Base-by-base conservation (phyloP, 2,797 vertebrate species). In the Parotocinclus haroldoi region DNA sequence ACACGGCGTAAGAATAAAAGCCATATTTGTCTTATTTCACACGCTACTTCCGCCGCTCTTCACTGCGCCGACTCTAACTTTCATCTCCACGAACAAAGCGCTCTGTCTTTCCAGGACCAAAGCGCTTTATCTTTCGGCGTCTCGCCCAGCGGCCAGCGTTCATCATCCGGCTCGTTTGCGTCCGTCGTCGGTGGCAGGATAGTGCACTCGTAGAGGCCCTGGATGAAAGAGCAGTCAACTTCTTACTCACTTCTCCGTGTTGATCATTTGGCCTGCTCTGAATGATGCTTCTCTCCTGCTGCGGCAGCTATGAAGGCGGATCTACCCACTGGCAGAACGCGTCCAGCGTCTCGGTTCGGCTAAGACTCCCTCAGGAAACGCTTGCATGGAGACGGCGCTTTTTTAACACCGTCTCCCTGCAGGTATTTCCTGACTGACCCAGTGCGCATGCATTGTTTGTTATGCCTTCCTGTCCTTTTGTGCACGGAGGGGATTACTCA, bases 351-450 rank as follows among this genome's bases (percentile, higher is more conserved):
- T 85, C 79, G 84, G 76, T 67, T 60, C 45, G 45, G 55, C 71
- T 76, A 68, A 83, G 78, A 73, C 76, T 86, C 85, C 86, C 82
- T 14, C 38, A 85, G 83, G 86, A 83, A 79, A 73, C 48, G 63
- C 67, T 68, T 17, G 75, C 63, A 58, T 48, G 59, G 78, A 66
- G 64, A 78, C 78, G 79, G 69, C 80, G 57, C 54, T 81, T 84
- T 81, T 78, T 72, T 77, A 70, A 73, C 65, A 3, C 51, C 76
- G 68, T 70, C 67, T 82, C 85, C 81, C 85, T 74, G 82, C 84
- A 83, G 89, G 87, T 87, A 88, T 87, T 90, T 90, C 89, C 88
- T 87, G 79, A 70, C 9, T 73, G 77, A 54, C 80, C 78, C 65
- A 65, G 54, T 79, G 80, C 78, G 78, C 76, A 82, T 80, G 79